These are phyloP conservation scores for Atopsyche davidsoni DNA, from an alignment of 1,140 invertebrate species.

Conservation along the genomic window DNA sequence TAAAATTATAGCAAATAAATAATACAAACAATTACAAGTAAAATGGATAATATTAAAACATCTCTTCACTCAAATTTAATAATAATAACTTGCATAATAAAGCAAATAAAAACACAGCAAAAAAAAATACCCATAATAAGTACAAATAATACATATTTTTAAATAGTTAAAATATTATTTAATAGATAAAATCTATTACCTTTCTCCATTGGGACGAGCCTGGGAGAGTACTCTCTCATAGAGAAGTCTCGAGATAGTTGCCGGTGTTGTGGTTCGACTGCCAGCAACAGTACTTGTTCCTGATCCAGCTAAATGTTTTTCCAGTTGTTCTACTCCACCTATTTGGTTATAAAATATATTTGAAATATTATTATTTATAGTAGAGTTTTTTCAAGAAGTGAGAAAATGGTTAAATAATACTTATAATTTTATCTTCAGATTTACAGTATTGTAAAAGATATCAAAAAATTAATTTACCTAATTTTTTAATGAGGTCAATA, in stretches of 20 bases:
- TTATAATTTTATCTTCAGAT: too few relatives aligned
- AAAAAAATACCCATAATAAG: neutral
- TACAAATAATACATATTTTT: neutral
- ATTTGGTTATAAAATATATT: too few relatives aligned
- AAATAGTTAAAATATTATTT: neutral
- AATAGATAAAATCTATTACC: conserved; percentile 11
- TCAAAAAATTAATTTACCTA: too few relatives aligned
- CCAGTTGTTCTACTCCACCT: conserved; percentile 69
- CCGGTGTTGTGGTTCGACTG: conserved; percentile 47
- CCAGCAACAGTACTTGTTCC: conserved; percentile 37
- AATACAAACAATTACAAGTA: neutral
- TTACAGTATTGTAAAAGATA: too few relatives aligned
- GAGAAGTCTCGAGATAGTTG: conserved; percentile 63
- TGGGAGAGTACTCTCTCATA: conserved; percentile 62
- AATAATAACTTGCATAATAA: neutral
- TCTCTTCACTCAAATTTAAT: neutral
- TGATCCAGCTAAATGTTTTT: conserved; percentile 64
- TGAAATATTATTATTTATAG: conserved; percentile 5
- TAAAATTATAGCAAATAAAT: conserved; percentile 33
- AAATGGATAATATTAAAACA: neutral
- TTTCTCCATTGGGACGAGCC: conserved; percentile 21
- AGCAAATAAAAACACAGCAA: too few relatives aligned
- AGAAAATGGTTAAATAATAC: conserved; percentile 9
- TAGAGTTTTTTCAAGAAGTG: too few relatives aligned
- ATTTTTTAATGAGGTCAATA: conserved; percentile 77